Base-by-base conservation (phyloP, 2,797 vertebrate genomes). In the Acipenser oxyrinchus region DNA sequence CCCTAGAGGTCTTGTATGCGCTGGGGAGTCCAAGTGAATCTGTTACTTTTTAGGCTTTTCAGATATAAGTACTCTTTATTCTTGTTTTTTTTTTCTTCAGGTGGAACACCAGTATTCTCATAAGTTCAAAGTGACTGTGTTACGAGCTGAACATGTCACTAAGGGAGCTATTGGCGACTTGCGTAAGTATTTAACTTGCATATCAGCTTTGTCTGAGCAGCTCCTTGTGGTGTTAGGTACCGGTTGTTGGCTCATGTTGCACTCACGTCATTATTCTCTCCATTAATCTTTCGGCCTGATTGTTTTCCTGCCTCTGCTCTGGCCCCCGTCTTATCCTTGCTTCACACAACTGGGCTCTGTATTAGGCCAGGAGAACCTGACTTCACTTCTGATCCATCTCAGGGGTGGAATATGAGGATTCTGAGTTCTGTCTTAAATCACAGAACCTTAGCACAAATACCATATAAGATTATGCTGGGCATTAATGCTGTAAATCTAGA, bases 61-160 rank as follows among this genome's bases (percentile, higher is more conserved):
- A 18, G 15, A 18, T 18, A 18, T 18, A 18, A 37, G 23, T 37
- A 37, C 23, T 37, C 23, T 37, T 37, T 37, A 37, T 37, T 37
- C 23, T 37, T 63, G 48, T 69, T 64, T 11, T 81, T 71, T 86
- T 65, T 51, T 69, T 87, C n/a, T 85, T 23, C 83, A 99, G 97
- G 97, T 99, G 75, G 95, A 98, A 48, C 95, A 97, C 73, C 96
- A 97, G 75, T 95, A 96, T 74, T 98, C 95, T 48, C 94, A 99
- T 81, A 90, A 89, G 77, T 91, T 97, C 71, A 93, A 80, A 0
- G 94, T 96, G 68, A 94, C 86, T 0, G 93, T 99, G 8, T 77
- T 90, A 72, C 77, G 79, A 72, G 97, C 96, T 37, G 90, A 92
- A 67, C 95, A 88, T 74, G 96, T 99, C 72, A 99, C 97, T 6